These are phyloP conservation scores for Enteromius viviparus DNA, from an alignment of 2,797 vertebrate species.

Conservation along the genomic window DNA sequence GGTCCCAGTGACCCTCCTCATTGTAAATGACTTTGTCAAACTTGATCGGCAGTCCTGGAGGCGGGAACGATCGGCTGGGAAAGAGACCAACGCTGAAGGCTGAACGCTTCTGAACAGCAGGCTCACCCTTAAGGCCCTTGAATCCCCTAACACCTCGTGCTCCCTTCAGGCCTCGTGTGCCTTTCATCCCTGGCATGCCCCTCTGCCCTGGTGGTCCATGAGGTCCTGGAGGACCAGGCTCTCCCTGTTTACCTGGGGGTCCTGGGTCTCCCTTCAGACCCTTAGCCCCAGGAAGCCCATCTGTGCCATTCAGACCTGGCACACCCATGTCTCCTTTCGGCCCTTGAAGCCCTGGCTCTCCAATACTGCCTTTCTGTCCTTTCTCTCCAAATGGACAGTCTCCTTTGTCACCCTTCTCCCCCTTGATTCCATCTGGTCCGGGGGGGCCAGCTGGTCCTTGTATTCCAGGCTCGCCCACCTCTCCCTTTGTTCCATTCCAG, in stretches of 20 bases:
- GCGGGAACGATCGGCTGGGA: constrained; percentile 87
- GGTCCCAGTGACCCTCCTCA: constrained; percentile 86
- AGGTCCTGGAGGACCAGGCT: constrained; percentile 78
- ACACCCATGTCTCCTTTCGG: constrained; percentile 82
- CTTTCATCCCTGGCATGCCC: constrained; percentile 82
- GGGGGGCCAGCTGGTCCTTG: constrained; percentile 84
- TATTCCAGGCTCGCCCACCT: constrained; percentile 77
- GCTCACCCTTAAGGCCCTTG: constrained; percentile 83
- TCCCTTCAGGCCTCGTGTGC: constrained; percentile 85
- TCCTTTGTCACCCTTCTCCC: constrained; percentile 80
- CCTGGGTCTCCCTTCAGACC: constrained; percentile 82
- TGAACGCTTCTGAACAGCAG: constrained; percentile 67
- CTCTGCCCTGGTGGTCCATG: constrained; percentile 84
- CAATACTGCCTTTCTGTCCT: constrained; percentile 84
- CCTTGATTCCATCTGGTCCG: constrained; percentile 83
- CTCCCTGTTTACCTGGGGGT: constrained; percentile 79
- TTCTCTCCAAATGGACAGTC: constrained; percentile 76
- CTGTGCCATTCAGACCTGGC: constrained; percentile 75
- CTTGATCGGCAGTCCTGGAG: constrained; percentile 85
- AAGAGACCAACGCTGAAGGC: constrained; percentile 92
- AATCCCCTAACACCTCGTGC: constrained; percentile 79
- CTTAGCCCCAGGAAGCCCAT: constrained; percentile 70
- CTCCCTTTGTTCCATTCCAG: constrained; percentile 82
- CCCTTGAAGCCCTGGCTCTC: constrained; percentile 80
- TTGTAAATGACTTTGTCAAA: constrained; percentile 94